These are phyloP conservation scores for Caenorhabditis sp. DNA, from an alignment of 2,888 invertebrate genomes.

Conservation along the genomic window DNA sequence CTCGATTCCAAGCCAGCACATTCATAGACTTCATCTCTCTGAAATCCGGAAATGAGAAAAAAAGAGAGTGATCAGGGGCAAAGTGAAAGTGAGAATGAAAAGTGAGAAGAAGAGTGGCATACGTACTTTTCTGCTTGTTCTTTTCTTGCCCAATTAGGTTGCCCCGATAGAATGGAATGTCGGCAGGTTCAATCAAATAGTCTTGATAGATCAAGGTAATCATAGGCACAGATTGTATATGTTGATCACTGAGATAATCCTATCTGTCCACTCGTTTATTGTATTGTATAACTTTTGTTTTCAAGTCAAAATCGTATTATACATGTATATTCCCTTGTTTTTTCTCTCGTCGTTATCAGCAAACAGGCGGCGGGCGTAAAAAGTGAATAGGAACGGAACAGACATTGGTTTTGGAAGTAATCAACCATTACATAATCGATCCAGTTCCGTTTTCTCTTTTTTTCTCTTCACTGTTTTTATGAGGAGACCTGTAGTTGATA, in stretches of 20 bases:
- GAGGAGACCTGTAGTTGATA: too few species aligned
- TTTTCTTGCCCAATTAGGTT: slow-evolving; percentile 15
- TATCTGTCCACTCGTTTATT: neutral
- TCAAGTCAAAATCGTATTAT: neutral
- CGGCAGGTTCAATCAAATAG: slow-evolving; percentile 50
- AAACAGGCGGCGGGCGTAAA: neutral
- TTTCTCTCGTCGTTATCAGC: too few species aligned
- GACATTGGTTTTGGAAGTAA: slow-evolving; percentile 8
- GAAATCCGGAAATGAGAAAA: neutral
- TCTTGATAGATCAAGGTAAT: slow-evolving; percentile 50
- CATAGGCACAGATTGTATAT: slow-evolving; percentile 30
- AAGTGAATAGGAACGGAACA: neutral
- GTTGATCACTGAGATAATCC: slow-evolving; percentile 44
- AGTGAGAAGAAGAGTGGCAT: slow-evolving; percentile 12
- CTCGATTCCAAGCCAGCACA: slow-evolving; percentile 69
- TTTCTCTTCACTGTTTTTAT: neutral
- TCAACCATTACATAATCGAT: slow-evolving; percentile 38
- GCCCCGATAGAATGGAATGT: slow-evolving; percentile 21
- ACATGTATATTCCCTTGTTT: neutral
- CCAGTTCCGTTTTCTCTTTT: slow-evolving; percentile 6
- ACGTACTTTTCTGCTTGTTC: slow-evolving; percentile 11
- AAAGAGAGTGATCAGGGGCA: neutral
- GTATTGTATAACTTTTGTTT: neutral
- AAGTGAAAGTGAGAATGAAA: neutral
- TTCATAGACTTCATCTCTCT: slow-evolving; percentile 14